phyloP scores from a whole-genome alignment of 2,797 vertebrate genomes.

The Amblyopsis hoosieri region DNA sequence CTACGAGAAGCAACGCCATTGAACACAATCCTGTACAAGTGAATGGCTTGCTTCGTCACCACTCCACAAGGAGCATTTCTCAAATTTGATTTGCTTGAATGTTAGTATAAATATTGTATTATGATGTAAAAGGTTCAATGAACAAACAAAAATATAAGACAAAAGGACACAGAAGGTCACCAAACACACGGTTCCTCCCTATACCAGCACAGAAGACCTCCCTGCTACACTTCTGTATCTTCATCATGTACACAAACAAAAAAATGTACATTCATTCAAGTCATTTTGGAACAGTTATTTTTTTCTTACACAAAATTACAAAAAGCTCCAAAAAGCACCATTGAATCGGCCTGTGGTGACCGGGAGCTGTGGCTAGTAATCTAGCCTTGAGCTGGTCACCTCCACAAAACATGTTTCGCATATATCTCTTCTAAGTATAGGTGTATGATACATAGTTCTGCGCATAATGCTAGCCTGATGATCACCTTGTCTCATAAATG shows the following conservation, averaged over 20 bases:
- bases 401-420: slow-evolving; percentile 76
- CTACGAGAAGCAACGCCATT: slow-evolving; percentile 62
- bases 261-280: slow-evolving; percentile 87
- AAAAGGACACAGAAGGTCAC: slow-evolving; percentile 78
- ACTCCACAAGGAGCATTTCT: slow-evolving; percentile 70
- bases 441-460: slow-evolving; percentile 68
- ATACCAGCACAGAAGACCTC: slow-evolving; percentile 65
- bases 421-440: slow-evolving; percentile 72
- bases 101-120: slow-evolving; percentile 77
- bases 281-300: slow-evolving; percentile 82
- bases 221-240: slow-evolving; percentile 71
- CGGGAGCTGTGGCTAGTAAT: slow-evolving; percentile 43
- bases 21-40: slow-evolving; percentile 59
- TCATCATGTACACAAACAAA: slow-evolving; percentile 75
- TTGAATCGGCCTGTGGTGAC: slow-evolving; percentile 82
- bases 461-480: slow-evolving; percentile 60
- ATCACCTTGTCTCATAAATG: slow-evolving; percentile 60
- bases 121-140: slow-evolving; percentile 79
- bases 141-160: slow-evolving; percentile 43
- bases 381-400: slow-evolving; percentile 65
- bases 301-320: slow-evolving; percentile 81
- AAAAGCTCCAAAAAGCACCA: slow-evolving; percentile 86
- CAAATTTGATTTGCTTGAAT: slow-evolving; percentile 60
- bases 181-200: slow-evolving; percentile 60
- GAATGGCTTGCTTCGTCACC: slow-evolving; percentile 74